Percentiles rank a stretch among this genome's conserved stretches.
phyloP scores from a whole-genome alignment of 2,797 vertebrate species.

The Taenioides sp. region DNA sequence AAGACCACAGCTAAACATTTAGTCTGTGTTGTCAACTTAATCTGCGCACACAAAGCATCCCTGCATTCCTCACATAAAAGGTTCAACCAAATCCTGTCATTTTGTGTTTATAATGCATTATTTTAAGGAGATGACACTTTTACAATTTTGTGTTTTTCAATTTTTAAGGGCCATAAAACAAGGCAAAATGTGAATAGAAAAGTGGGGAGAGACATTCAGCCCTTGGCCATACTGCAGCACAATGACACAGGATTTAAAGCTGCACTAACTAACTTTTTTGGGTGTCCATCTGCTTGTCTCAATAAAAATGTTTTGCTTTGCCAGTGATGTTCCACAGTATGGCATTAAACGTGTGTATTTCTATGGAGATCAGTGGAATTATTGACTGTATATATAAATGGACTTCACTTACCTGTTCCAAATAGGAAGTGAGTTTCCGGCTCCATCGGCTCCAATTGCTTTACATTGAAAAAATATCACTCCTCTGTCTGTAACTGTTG shows the following conservation, averaged over 20 bases:
- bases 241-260: neutral
- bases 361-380: neutral
- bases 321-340: neutral
- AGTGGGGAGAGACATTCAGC: neutral
- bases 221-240: too few species aligned
- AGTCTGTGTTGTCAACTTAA: conserved; percentile 7
- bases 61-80: conserved; percentile 3
- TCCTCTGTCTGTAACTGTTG: too few species aligned
- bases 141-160: neutral
- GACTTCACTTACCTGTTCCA: too few species aligned
- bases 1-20: conserved; percentile 12
- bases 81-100: neutral
- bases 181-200: neutral
- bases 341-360: neutral
- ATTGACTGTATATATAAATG: too few species aligned
- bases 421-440: too few species aligned
- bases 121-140: neutral
- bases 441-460: too few species aligned
- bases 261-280: neutral
- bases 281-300: too few species aligned
- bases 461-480: too few species aligned
- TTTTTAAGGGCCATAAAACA: neutral
- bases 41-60: neutral
- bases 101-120: neutral
- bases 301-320: too few species aligned